Percentiles rank a stretch among this genome's conserved stretches.
Conservation (phyloP, 2,888 invertebrate species). For the Myopa tessellatipennis region DNA sequence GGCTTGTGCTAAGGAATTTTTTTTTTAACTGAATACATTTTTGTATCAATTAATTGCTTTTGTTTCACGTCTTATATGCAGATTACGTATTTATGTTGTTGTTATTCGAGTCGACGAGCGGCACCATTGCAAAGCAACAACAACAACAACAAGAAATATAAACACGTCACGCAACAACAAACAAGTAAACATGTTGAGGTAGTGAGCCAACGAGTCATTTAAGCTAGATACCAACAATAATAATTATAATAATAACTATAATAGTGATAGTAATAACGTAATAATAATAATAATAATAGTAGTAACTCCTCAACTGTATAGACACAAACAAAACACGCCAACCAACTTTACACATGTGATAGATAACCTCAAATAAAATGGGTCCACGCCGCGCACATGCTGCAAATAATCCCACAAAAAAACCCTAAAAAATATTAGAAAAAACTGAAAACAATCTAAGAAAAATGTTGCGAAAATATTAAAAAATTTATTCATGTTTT, state of each 20-base stretch:
- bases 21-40: too few relatives aligned
- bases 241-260: not conserved
- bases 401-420: not conserved
- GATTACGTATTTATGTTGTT: too few relatives aligned
- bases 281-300: not conserved
- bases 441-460: not conserved
- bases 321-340: not conserved
- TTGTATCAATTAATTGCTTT: too few relatives aligned
- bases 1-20: too few relatives aligned
- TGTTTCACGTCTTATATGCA: too few relatives aligned
- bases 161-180: not conserved
- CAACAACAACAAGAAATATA: not conserved
- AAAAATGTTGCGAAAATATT: not conserved
- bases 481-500: too few relatives aligned
- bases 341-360: not conserved
- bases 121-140: not conserved
- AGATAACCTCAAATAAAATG: not conserved
- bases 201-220: not conserved
- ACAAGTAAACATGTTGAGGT: not conserved
- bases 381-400: not conserved
- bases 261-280: not conserved
- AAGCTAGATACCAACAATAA: not conserved
- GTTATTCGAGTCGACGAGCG: not conserved
- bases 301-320: not conserved
- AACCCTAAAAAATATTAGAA: too few relatives aligned